Percentiles rank a stretch among this genome's conserved stretches.
These are phyloP conservation scores for Nothoprocta perdicaria DNA, from an alignment of 2,113 vertebrate genomes.

Conservation along the genomic window DNA sequence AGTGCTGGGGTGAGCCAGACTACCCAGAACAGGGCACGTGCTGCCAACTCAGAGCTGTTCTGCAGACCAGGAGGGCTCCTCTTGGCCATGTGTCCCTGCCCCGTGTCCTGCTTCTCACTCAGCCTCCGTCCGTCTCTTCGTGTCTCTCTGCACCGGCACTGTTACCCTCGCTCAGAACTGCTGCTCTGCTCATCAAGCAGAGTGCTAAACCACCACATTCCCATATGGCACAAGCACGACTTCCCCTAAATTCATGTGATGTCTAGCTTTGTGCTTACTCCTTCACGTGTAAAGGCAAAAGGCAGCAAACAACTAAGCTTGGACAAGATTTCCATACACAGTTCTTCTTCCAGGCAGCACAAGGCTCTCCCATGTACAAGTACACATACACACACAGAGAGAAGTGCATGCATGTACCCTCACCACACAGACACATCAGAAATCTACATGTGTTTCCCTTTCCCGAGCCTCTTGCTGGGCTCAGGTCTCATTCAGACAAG, in stretches of 20 bases:
- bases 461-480: background rate
- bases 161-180: background rate
- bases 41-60: background rate
- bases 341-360: background rate
- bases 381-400: background rate
- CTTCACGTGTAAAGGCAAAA: background rate
- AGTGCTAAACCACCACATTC: background rate
- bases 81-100: background rate
- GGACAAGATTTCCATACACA: background rate
- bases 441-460: background rate
- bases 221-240: background rate
- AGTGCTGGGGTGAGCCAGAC: background rate
- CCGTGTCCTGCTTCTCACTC: background rate
- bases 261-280: background rate
- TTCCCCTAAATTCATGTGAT: background rate
- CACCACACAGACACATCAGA: background rate
- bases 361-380: background rate
- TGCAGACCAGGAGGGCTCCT: background rate
- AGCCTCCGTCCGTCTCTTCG: background rate
- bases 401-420: accelerated
- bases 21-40: background rate
- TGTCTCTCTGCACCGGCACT: background rate
- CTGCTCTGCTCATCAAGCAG: background rate
- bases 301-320: background rate
- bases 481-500: background rate